These are phyloP conservation scores for Seriola quinqueradiata DNA, from an alignment of 2,113 vertebrate genomes.

Conservation along the genomic window DNA sequence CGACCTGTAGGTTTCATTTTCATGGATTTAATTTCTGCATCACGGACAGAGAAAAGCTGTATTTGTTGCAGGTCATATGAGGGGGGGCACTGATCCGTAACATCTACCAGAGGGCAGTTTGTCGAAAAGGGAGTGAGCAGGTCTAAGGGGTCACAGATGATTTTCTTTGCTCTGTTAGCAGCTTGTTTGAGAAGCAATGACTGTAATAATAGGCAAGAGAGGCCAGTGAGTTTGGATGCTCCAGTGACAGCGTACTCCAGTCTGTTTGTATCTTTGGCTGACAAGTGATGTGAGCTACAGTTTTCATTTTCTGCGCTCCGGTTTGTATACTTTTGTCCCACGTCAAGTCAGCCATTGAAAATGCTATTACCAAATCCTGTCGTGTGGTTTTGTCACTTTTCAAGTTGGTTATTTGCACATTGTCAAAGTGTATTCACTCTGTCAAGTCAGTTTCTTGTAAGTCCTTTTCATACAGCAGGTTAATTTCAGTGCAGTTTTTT, in stretches of 20 bases:
- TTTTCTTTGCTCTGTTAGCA: constrained; percentile 35
- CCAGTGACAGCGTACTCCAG: background rate
- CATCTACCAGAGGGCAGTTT: constrained; percentile 2
- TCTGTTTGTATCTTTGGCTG: constrained; percentile 16
- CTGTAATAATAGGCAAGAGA: constrained; percentile 17
- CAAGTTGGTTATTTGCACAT: constrained; percentile 1
- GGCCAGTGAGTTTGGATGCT: background rate
- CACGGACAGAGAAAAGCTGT: background rate
- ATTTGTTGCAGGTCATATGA: background rate
- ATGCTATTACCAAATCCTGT: background rate
- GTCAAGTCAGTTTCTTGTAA: background rate
- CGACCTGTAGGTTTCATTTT: constrained; percentile 1
- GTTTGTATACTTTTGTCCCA: background rate
- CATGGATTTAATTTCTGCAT: background rate
- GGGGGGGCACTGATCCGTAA: constrained; percentile 20
- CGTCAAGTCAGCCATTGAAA: constrained; percentile 5
- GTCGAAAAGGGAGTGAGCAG: constrained; percentile 3
- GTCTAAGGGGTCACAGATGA: constrained; percentile 14
- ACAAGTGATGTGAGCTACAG: background rate
- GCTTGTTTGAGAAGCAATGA: constrained; percentile 20
- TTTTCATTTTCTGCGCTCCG: background rate
- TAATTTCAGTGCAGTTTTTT: background rate
- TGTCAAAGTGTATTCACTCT: background rate
- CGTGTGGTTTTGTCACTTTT: background rate
- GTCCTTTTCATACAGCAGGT: constrained; percentile 1